Conservation (phyloP, 2,113 vertebrate genomes). For the Alexandromys fortis region DNA sequence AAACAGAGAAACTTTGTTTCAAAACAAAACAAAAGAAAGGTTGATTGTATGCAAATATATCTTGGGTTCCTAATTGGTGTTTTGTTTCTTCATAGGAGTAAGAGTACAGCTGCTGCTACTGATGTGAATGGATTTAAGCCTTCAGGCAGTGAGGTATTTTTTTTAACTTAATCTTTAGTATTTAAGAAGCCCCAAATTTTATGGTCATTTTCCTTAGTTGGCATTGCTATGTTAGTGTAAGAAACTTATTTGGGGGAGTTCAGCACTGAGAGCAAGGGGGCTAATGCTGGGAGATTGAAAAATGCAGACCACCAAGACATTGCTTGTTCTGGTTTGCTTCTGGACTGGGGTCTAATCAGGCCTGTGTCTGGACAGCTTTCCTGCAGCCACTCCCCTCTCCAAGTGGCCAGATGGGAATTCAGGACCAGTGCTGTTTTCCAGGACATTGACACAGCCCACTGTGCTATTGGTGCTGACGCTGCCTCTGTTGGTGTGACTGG, state of each 20-base stretch:
- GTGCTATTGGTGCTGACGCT: too few relatives aligned
- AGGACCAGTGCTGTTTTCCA: too few relatives aligned
- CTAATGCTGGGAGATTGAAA: too few relatives aligned
- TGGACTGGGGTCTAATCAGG: too few relatives aligned
- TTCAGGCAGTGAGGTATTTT: constrained; percentile 86
- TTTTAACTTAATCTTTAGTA: constrained; percentile 44
- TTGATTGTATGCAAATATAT: neutral
- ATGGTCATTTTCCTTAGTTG: neutral
- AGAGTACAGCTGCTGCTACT: constrained; percentile 73
- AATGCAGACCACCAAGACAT: too few relatives aligned
- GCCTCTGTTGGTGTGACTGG: too few relatives aligned
- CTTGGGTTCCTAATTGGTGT: constrained; percentile 33
- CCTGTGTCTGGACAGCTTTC: too few relatives aligned
- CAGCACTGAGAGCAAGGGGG: too few relatives aligned
- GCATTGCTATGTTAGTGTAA: neutral
- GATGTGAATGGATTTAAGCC: constrained; percentile 86
- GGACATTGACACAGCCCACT: too few relatives aligned
- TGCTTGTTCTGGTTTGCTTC: too few relatives aligned
- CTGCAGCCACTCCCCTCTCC: too few relatives aligned
- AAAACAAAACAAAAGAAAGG: neutral
- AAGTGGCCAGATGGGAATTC: too few relatives aligned
- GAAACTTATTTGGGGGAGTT: neutral
- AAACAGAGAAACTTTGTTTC: neutral
- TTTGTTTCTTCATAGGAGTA: constrained; percentile 80
- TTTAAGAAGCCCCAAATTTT: neutral